These are phyloP conservation scores for Teleogryllus oceanicus DNA, from an alignment of 2,888 invertebrate species.

Conservation along the genomic window DNA sequence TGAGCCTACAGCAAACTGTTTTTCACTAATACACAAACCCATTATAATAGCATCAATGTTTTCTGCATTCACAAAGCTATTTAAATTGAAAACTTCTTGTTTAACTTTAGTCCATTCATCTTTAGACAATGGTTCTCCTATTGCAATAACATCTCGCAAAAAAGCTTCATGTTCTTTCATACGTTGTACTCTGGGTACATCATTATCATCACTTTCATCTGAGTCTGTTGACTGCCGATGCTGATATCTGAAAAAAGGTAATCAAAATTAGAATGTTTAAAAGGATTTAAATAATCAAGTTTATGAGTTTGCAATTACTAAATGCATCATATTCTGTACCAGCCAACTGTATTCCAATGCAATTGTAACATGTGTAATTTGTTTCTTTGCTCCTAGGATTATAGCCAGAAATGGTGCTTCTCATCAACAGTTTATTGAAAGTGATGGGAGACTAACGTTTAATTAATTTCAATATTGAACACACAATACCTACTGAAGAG, in stretches of 20 bases:
- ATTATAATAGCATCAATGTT: slow-evolving; percentile 62
- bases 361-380: too few species aligned
- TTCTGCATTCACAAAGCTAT: slow-evolving; percentile 48
- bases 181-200: not conserved
- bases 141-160: slow-evolving; percentile 21
- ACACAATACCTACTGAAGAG: too few species aligned
- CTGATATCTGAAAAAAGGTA: not conserved
- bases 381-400: too few species aligned
- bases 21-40: slow-evolving; percentile 50
- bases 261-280: too few species aligned
- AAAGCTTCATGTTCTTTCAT: slow-evolving; percentile 3
- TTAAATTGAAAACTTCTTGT: slow-evolving; percentile 47
- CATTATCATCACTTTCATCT: not conserved
- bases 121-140: slow-evolving; percentile 23
- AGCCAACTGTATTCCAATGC: too few species aligned
- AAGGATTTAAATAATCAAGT: too few species aligned
- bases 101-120: slow-evolving; percentile 49
- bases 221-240: not conserved
- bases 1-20: slow-evolving; percentile 53
- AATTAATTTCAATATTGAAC: too few species aligned
- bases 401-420: too few species aligned
- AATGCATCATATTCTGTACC: too few species aligned
- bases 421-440: too few species aligned
- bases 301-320: too few species aligned
- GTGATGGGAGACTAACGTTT: too few species aligned